Percentiles rank a stretch among this genome's conserved stretches.
Conservation (phyloP, 2,797 vertebrate genomes). For the Atherinosoma microstoma region DNA sequence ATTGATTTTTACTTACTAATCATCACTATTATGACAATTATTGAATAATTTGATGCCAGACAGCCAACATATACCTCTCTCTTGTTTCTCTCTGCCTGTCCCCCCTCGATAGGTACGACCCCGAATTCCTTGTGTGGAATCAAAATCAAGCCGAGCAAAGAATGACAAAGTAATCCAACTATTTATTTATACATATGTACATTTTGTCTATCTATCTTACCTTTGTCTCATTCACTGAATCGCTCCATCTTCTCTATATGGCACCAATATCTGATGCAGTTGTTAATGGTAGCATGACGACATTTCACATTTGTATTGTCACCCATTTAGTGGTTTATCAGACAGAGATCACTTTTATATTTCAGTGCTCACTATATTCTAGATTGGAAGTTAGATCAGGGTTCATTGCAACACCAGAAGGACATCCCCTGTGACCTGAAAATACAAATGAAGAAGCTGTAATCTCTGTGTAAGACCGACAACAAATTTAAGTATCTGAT, state of each 20-base stretch:
- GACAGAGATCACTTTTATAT: slow-evolving; percentile 21
- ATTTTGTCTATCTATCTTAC: slow-evolving; percentile 75
- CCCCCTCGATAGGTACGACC: slow-evolving; percentile 89
- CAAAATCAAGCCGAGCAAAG: slow-evolving; percentile 92
- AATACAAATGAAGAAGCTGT: not conserved
- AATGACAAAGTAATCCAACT: slow-evolving; percentile 90
- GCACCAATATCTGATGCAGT: slow-evolving; percentile 45
- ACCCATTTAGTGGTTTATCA: slow-evolving; percentile 49
- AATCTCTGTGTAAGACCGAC: slow-evolving; percentile 1
- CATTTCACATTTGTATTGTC: slow-evolving; percentile 71
- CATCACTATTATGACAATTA: slow-evolving; percentile 61
- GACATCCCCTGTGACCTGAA: slow-evolving; percentile 15
- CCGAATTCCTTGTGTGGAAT: slow-evolving; percentile 92
- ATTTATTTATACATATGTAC: slow-evolving; percentile 81
- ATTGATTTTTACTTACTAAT: slow-evolving; percentile 65
- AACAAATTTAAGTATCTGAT: slow-evolving; percentile 1
- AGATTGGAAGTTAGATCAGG: slow-evolving; percentile 19
- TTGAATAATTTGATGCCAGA: slow-evolving; percentile 80
- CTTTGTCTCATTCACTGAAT: slow-evolving; percentile 76
- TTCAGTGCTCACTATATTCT: slow-evolving; percentile 10
- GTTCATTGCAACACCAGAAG: slow-evolving; percentile 9
- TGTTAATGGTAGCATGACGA: slow-evolving; percentile 62
- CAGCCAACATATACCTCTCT: slow-evolving; percentile 83
- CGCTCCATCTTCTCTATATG: slow-evolving; percentile 68
- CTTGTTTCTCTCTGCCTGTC: slow-evolving; percentile 87